Base-by-base conservation (phyloP, 1,140 invertebrate genomes). In the Hylyphantes graminicola region DNA sequence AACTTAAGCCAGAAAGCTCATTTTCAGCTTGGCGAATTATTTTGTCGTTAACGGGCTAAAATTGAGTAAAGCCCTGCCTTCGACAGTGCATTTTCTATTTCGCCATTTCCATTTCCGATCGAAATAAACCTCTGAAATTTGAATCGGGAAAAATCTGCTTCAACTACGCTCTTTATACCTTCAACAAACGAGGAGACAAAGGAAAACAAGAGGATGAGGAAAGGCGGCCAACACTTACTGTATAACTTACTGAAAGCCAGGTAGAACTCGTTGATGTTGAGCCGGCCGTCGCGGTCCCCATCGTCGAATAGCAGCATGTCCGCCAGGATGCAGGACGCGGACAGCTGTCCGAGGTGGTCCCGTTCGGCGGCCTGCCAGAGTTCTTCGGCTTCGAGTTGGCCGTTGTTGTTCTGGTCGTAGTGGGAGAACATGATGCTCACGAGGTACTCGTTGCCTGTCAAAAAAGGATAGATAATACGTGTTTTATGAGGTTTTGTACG, bases 391-490 rank as follows among this genome's bases (percentile, higher is more conserved):
- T 94, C 93, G 70, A 95, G 89, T 84, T 92, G 91, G 48, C 93
- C 93, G 88, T 94, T 92, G 86, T 93, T 93, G 89, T 95, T 94
- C 81, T 92, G 91, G 88, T 95, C 94, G 88, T 94, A 94, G 88
- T 94, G 94, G 53, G 93, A 93, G 88, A 95, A 95, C 93, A 95
- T 94, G 87, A 94, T 92, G 85, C 93, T 93, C 61, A 94, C 93
- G 19, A 95, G 89, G 87, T 93, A 94, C 85, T 94, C 93, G 85
- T 94, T 94, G 85, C 93, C 94, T 89, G 1, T 35, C n/a, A n/a
- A n/a, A 35, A 35, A 7, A 51, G 13, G 53, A 50, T n/a, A n/a
- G n/a, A n/a, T n/a, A n/a, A 67, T 11, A 67, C 64, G 17, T 17
- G 8, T 15, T 67, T 67, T 9, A 10, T 67, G 19, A n/a, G n/a